A percentile compares a stretch with the other conserved stretches of the same genome.
phyloP scores from a whole-genome alignment of 2,797 vertebrate species.

The Ctenochaetus hawaiiensis region DNA sequence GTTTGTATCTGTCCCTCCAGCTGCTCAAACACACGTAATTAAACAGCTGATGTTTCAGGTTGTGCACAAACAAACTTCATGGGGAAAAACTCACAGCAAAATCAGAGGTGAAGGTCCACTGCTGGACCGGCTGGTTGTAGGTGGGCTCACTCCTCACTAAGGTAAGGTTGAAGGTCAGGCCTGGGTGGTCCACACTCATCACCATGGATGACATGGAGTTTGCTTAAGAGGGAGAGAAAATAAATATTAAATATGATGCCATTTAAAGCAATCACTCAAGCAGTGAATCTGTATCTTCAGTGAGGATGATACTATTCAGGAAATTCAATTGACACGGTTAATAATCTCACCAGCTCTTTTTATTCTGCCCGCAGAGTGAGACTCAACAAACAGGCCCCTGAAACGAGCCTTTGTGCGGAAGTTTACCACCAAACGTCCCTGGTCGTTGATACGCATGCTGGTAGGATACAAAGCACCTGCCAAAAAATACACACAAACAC shows the following conservation, averaged over 20 bases:
- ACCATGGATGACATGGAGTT: slow-evolving; percentile 88
- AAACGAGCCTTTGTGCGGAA: slow-evolving; percentile 94
- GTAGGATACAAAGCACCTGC: slow-evolving; percentile 93
- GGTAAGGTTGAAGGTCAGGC: slow-evolving; percentile 92
- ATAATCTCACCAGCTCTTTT: slow-evolving; percentile 64
- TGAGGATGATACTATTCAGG: background rate
- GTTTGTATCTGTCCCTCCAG: background rate
- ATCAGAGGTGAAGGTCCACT: slow-evolving; percentile 94
- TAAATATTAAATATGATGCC: background rate
- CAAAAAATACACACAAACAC: slow-evolving; percentile 6
- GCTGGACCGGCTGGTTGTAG: slow-evolving; percentile 92
- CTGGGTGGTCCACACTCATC: slow-evolving; percentile 89
- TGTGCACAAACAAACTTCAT: background rate
- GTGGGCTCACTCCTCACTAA: slow-evolving; percentile 90
- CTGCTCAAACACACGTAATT: background rate
- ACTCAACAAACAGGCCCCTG: slow-evolving; percentile 91
- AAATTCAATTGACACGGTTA: background rate
- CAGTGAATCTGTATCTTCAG: background rate
- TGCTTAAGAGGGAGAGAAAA: slow-evolving; percentile 70
- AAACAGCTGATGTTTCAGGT: background rate
- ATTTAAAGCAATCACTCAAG: background rate
- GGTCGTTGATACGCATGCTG: slow-evolving; percentile 94
- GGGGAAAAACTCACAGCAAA: slow-evolving; percentile 88
- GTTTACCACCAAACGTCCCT: slow-evolving; percentile 93
- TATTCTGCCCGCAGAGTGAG: slow-evolving; percentile 85